Evolutionary conservation across 2,888 invertebrate species (phyloP), one percentile per base, ranked within the genome.

Genomic region (Eupithecia insigniata): DNA sequence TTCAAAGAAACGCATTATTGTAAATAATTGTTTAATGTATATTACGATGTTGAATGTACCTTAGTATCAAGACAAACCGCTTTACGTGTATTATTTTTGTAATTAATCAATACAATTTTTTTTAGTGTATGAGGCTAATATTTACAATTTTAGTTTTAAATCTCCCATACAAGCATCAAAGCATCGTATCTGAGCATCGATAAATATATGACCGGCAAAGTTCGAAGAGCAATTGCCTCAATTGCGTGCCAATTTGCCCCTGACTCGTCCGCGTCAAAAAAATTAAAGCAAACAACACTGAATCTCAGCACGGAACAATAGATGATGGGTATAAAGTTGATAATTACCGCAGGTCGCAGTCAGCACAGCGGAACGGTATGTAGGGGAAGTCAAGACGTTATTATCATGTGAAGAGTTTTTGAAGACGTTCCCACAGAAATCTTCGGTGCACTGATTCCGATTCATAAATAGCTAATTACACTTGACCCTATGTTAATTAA

Each of bases 331-430:
- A 90, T 90, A 90, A 89, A 89, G 86, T 88, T 87, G 92, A 91
- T 93, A 90, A 93, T 92, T 91, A 92, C 92, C 90, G 85, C 90
- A 91, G 93, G 92, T 92, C 92, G 87, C 71, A 84, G 77, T 85
- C 92, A 87, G 80, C 91, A 82, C 86, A 81, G 90, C 90, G 90
- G 92, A 93, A 93, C 92, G 90, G 84, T 89, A 90, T 92, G 92
- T 88, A 85, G 90, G 92, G 91, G 91, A 89, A 89, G 66, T 32
- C 66, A 51, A 66, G 86, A 84, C 86, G 89, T 90, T 91, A 89
- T 87, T 89, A 90, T 90, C 92, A 94, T 94, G 93, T 92, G 93
- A 94, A 93, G 93, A 94, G 80, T 85, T 91, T 92, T 91, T 88
- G 87, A 92, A 92, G 92, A 91, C 90, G 92, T 93, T 94, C 93